Base-by-base conservation (phyloP, 2,797 vertebrate species). In the Molothrus aeneus region DNA sequence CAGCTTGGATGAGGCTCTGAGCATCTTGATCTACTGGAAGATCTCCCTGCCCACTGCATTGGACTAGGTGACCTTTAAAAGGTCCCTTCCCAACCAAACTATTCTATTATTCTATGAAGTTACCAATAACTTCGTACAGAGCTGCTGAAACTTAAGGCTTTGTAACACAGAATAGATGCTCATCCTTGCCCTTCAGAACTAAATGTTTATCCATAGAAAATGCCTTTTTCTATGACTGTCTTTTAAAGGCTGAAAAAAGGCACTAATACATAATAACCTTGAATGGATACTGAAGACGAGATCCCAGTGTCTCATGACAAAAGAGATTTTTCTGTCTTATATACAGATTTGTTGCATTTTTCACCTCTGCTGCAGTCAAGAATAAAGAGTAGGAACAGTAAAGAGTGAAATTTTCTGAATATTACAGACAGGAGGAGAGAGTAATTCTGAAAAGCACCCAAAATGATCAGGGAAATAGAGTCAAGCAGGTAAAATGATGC, bases 401-500 rank as follows among this genome's bases (percentile, higher is more conserved):
- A 90, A 28, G 47, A 80, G 13, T 18, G n/a, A 88, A 90, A 50
- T 40, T 74, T 92, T 50, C 57, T 74, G 56, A 93, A 71, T 21
- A 80, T 54, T 74, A 65, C 10, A 57, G 80, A 77, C 25, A 72
- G 68, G 40, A 59, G 48, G 60, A 80, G 45, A 70, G 65, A 94
- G 26, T 69, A 90, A 88, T 60, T 79, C 69, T 80, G 81, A 88
- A 95, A 91, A 95, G 53, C 40, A 68, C 34, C 51, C 32, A 25
- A 73, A 92, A 79, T 53, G 56, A 86, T 63, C 34, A 87, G 60
- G 36, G 54, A 95, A 95, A 91, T n/a, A 82, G 0, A 8, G 64
- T 80, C 83, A 82, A 71, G 57, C 24, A 94, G 71, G 77, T 79
- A 87, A 60, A 96, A 92, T 24, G 88, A 75, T 32, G 61, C 56